Evolutionary conservation across 2,888 invertebrate genomes (phyloP), one percentile per base, ranked within the genome.

Genomic region (Melanotus villosus): DNA sequence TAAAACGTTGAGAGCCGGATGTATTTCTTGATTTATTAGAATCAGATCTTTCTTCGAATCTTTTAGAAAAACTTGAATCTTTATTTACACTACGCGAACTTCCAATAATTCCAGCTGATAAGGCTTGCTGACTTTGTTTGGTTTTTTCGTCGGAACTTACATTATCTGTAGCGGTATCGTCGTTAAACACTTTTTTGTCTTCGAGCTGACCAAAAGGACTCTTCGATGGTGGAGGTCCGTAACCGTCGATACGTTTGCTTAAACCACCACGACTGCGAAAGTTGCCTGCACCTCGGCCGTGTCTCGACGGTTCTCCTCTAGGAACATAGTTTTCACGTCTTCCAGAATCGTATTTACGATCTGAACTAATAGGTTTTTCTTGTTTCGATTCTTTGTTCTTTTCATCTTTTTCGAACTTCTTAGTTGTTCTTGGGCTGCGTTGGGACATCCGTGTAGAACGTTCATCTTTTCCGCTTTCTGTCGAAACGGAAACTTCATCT

Each of bases 261-360:
- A 87, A 78, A 69, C 86, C 86, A 34, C 88, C 87, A 68, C 86
- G 78, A 50, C 79, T 70, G 63, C 80, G 78, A 54, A 76, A 79
- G 47, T 80, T 80, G 16, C 78, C 76, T 1, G 88, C 89, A 12
- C 93, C 94, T 70, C 96, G 88, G 3, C 96, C 96, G 66, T 96
- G 90, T 57, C 96, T 88, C 0, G 95, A 95, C 0, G 96, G 96
- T 83, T 96, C 96, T 0, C 96, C 96, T 18, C 95, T 89, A 0
- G 96, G 96, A 0, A 93, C 92, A 84, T 95, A 95, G 52, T 92
- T 93, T 79, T 93, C 93, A 65, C 90, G 86, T 73, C 86, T 86
- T 80, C 62, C 68, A 21, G 82, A 79, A 71, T 81, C 79, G 56
- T 75, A 78, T 65, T 76, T 78, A 41, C 78, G 75, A 19, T 80